Conservation (phyloP, 2,888 invertebrate species). For the Timema podura region DNA sequence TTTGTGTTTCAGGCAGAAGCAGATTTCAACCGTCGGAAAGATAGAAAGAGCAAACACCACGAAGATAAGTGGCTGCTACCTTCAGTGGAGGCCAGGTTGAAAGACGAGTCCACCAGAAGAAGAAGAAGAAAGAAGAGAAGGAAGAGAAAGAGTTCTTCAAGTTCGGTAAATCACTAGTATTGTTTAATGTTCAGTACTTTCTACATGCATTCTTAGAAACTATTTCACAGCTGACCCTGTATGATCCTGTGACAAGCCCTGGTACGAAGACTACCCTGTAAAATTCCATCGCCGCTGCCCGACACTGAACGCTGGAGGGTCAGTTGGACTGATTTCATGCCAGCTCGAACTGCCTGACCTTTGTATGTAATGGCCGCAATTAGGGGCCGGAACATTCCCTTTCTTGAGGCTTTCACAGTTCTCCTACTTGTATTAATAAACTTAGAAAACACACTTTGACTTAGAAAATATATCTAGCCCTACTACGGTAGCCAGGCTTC, state of each 20-base stretch:
- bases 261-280: background rate
- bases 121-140: slow-evolving; percentile 27
- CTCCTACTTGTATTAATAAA: too few species aligned
- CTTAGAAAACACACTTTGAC: too few species aligned
- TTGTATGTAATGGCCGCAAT: too few species aligned
- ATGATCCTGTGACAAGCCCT: background rate
- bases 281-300: background rate
- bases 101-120: slow-evolving; percentile 17
- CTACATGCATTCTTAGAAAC: background rate
- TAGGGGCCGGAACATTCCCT: too few species aligned
- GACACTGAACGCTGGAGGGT: too few species aligned
- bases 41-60: slow-evolving; percentile 36
- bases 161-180: slow-evolving; percentile 21
- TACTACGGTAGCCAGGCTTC: too few species aligned
- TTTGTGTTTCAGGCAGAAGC: slow-evolving; percentile 35
- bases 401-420: too few species aligned
- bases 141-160: slow-evolving; percentile 22
- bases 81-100: slow-evolving; percentile 40
- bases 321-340: too few species aligned
- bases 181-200: background rate
- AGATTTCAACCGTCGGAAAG: slow-evolving; percentile 33
- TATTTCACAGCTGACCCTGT: background rate
- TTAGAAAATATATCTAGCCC: too few species aligned
- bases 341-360: too few species aligned
- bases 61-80: slow-evolving; percentile 47